These are phyloP conservation scores for Plebejus melissa DNA, from an alignment of 2,888 invertebrate species.

Conservation along the genomic window DNA sequence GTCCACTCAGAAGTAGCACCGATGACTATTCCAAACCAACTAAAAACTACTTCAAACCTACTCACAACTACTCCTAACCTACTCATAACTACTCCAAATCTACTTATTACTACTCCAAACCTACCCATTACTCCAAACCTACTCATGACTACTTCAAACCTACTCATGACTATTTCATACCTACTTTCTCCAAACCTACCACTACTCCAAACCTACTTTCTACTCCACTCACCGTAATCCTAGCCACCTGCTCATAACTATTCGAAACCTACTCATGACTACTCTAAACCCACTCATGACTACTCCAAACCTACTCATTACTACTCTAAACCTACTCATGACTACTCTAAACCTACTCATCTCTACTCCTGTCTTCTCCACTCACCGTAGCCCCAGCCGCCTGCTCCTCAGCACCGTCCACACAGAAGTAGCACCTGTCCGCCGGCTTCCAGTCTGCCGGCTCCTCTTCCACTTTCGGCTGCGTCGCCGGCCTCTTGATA, in stretches of 20 bases:
- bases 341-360: not conserved
- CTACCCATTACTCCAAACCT: not conserved
- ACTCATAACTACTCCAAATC: not conserved
- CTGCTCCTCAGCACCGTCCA: constrained; percentile 56
- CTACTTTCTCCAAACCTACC: not conserved
- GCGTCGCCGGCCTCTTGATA: constrained; percentile 72
- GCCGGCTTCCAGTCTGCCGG: constrained; percentile 89
- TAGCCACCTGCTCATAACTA: not conserved
- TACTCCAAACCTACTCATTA: not conserved
- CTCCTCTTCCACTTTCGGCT: constrained; percentile 69
- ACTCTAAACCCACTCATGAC: not conserved
- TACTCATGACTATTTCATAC: not conserved
- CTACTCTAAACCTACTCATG: not conserved
- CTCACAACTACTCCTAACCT: no score
- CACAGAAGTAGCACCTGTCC: constrained; percentile 92
- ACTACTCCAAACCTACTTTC: not conserved
- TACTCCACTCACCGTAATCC: not conserved
- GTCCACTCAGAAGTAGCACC: no score
- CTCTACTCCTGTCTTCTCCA: not conserved
- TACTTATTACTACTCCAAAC: not conserved
- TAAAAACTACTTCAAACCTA: no score
- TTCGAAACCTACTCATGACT: not conserved
- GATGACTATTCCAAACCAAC: no score
- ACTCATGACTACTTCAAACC: not conserved
- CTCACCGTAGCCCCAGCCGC: constrained; percentile 50